phyloP scores from a whole-genome alignment of 92 coral and sea anemone genomes.

The Pocillopora grandis region DNA sequence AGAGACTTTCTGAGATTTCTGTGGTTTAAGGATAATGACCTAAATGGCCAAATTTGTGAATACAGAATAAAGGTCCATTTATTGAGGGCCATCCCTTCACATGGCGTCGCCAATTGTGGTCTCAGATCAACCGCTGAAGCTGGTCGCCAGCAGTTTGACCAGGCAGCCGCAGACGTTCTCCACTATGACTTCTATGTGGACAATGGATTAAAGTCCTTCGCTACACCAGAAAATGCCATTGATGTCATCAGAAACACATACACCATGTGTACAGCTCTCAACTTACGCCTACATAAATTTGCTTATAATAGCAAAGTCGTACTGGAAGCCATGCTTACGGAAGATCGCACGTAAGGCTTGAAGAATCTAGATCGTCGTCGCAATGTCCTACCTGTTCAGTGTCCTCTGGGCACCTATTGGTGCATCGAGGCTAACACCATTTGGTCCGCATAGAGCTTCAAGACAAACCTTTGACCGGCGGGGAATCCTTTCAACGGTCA shows the following conservation, averaged over 20 bases:
- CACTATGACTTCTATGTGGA: slow-evolving; percentile 60
- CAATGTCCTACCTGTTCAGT: slow-evolving; percentile 50
- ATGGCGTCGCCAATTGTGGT: slow-evolving; percentile 62
- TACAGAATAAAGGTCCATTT: slow-evolving; percentile 66
- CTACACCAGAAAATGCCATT: slow-evolving; percentile 41
- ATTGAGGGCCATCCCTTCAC: slow-evolving; percentile 60
- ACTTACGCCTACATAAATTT: slow-evolving; percentile 55
- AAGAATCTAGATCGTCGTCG: slow-evolving; percentile 61
- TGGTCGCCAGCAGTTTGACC: slow-evolving; percentile 35
- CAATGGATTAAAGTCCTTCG: slow-evolving; percentile 54
- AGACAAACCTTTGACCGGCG: slow-evolving; percentile 62
- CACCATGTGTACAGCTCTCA: slow-evolving; percentile 41
- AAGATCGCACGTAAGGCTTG: slow-evolving; percentile 57
- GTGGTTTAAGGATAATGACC: slow-evolving; percentile 52
- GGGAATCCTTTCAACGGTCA: slow-evolving; percentile 37
- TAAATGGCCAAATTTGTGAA: slow-evolving; percentile 42
- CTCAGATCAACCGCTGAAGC: slow-evolving; percentile 50
- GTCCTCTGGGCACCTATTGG: slow-evolving; percentile 63
- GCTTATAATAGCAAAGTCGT: slow-evolving; percentile 45
- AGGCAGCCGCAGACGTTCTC: slow-evolving; percentile 51
- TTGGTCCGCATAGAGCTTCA: slow-evolving; percentile 39
- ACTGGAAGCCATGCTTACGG: slow-evolving; percentile 42
- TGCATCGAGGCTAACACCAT: slow-evolving; percentile 51
- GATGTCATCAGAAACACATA: slow-evolving; percentile 29
- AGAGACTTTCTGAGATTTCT: slow-evolving; percentile 59